A percentile compares a stretch with the other conserved stretches of the same genome.
Evolutionary conservation across 1,140 invertebrate species (phyloP).

Genomic region (Zaprionus ghesquierei): DNA sequence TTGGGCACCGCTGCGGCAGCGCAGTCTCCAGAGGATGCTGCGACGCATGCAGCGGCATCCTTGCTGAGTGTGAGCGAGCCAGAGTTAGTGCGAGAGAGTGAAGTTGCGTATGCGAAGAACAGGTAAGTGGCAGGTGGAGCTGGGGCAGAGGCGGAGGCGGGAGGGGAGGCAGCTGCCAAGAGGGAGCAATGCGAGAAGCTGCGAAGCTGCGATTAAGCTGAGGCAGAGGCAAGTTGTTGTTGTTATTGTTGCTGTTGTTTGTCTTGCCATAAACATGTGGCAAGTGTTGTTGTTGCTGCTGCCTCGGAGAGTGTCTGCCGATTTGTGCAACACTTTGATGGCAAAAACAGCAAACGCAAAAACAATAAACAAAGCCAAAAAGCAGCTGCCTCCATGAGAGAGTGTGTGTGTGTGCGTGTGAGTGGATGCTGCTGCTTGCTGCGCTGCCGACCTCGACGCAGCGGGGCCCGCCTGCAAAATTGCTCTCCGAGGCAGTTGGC

Average conservation of each 20-base stretch:
- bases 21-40: constrained; percentile 70
- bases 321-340: constrained; percentile 58
- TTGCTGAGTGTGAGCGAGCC: not conserved
- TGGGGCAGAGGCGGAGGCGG: not conserved
- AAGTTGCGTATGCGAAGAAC: constrained; percentile 2
- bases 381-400: constrained; percentile 2
- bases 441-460: constrained; percentile 35
- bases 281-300: constrained; percentile 44
- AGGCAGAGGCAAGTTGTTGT: constrained; percentile 10
- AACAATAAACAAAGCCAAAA: constrained; percentile 50
- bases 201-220: constrained; percentile 52
- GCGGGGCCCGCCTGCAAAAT: constrained; percentile 41
- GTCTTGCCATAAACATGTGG: constrained; percentile 53
- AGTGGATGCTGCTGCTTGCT: constrained; percentile 23
- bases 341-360: constrained; percentile 41
- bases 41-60: constrained; percentile 1
- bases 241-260: constrained; percentile 50
- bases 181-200: constrained; percentile 25
- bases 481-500: constrained; percentile 58
- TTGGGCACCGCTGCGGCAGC: constrained; percentile 11
- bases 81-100: constrained; percentile 11
- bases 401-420: constrained; percentile 22
- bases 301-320: constrained; percentile 50
- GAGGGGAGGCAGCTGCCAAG: not conserved
- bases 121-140: not conserved